Conservation (phyloP, 2,797 vertebrate genomes). For the Ispidina lecontei region DNA sequence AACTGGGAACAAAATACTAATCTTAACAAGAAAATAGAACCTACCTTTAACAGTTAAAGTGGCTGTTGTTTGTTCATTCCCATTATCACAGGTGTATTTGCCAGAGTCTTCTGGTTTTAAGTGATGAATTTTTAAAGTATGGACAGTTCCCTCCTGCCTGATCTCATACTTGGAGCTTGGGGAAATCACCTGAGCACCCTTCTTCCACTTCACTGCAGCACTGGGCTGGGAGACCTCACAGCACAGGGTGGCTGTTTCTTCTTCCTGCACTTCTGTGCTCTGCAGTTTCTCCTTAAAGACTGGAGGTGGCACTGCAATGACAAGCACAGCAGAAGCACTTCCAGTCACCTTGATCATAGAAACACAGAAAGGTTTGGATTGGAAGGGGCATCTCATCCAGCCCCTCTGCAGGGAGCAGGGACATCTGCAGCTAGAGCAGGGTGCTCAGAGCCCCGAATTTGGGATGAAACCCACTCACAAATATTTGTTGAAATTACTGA, state of each 20-base stretch:
- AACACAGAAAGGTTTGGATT: neutral
- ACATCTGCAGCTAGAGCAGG: neutral
- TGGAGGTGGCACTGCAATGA: conserved; percentile 68
- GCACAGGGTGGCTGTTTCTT: neutral
- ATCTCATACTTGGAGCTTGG: conserved; percentile 54
- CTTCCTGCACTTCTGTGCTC: conserved; percentile 46
- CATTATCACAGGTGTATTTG: conserved; percentile 55
- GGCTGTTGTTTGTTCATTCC: conserved; percentile 30
- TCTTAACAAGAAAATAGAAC: neutral
- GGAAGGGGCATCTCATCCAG: neutral
- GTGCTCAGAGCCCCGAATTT: neutral
- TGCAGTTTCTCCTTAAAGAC: conserved; percentile 64
- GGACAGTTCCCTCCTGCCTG: conserved; percentile 15
- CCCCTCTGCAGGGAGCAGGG: neutral
- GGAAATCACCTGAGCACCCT: conserved; percentile 6
- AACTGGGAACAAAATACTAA: neutral
- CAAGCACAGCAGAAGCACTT: neutral
- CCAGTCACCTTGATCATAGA: neutral
- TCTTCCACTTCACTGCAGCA: conserved; percentile 19
- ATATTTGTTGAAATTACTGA: neutral
- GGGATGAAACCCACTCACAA: neutral
- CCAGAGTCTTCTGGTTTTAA: conserved; percentile 47
- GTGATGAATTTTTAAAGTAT: conserved; percentile 37
- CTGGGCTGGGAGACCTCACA: conserved; percentile 52
- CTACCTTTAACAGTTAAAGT: conserved; percentile 61